Base-by-base conservation (phyloP, 2,797 vertebrate species). In the Pempheris klunzingeri region DNA sequence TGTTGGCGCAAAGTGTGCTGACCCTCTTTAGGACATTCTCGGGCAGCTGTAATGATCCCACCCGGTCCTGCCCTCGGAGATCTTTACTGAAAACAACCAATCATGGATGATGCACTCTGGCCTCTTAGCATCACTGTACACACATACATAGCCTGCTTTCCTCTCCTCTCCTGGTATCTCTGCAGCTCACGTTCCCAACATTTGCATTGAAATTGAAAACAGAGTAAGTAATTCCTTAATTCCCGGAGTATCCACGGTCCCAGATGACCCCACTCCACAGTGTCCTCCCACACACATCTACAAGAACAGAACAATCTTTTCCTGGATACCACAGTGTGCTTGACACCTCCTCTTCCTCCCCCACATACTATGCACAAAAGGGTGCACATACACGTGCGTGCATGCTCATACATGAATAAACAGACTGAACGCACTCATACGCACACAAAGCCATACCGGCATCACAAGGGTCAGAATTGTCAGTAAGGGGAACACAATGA, bases 141-240 rank as follows among this genome's bases (percentile, higher is more conserved):
- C 57, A 68, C 69, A 77, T 58, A 63, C 32, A 52, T 4, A 80
- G 52, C 47, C 44, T 60, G 47, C 61, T 58, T 44, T 63, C 36
- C 58, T 65, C 46, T 81, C 55, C 43, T 85, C 62, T 72, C 59
- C 41, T 55, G 13, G 9, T 53, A 61, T 66, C 61, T 92, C 82
- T 78, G 44, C 52, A 58, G 92, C 90, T 94, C 81, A 76, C 58
- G 89, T 90, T 93, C 69, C 71, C 72, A 80, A 82, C 88, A 94
- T 94, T 93, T 93, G 91, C 92, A 94, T 94, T 92, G 94, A 93
- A 93, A 94, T 93, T 80, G 89, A 92, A 93, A 92, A 86, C 75
- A 71, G 72, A 86, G 80, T 77, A 77, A 90, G 84, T 90, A 87
- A 90, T 88, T 93, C 90, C 87, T 90, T 92, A 92, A 94, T 92